Conservation (phyloP, 2,797 vertebrate genomes). For the Pseudochirops cupreus region DNA sequence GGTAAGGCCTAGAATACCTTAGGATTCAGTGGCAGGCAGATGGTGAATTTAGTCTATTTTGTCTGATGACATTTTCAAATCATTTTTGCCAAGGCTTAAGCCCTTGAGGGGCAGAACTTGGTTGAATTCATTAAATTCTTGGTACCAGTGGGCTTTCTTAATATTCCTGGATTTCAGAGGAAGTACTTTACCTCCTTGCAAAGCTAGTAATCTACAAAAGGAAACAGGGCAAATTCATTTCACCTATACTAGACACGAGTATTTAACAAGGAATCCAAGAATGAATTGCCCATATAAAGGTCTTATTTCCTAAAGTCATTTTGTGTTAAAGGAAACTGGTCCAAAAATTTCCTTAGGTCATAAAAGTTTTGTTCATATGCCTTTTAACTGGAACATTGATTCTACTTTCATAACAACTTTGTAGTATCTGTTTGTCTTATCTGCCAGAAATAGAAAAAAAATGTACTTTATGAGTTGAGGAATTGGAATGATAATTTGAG, state of each 20-base stretch:
- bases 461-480: conserved; percentile 36
- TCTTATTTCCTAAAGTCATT: conserved; percentile 32
- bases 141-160: background rate
- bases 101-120: conserved; percentile 44
- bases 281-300: background rate
- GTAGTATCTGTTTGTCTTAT: conserved; percentile 57
- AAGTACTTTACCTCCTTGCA: background rate
- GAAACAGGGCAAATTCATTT: conserved; percentile 46
- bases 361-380: conserved; percentile 36
- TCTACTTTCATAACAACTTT: conserved; percentile 74
- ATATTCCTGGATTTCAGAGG: conserved; percentile 18
- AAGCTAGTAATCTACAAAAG: conserved; percentile 37
- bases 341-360: conserved; percentile 50
- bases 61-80: conserved; percentile 71
- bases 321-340: conserved; percentile 35
- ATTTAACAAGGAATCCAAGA: background rate
- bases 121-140: background rate
- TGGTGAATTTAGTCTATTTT: conserved; percentile 57
- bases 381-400: conserved; percentile 48
- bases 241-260: background rate
- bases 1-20: background rate
- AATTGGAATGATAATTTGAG: conserved; percentile 60
- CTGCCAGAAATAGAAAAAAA: conserved; percentile 56
- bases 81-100: conserved; percentile 60
- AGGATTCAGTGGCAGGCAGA: background rate